Percentiles rank a stretch among this genome's conserved stretches.
Evolutionary conservation across 2,797 vertebrate species (phyloP).

Genomic region (Chelonia mydas): DNA sequence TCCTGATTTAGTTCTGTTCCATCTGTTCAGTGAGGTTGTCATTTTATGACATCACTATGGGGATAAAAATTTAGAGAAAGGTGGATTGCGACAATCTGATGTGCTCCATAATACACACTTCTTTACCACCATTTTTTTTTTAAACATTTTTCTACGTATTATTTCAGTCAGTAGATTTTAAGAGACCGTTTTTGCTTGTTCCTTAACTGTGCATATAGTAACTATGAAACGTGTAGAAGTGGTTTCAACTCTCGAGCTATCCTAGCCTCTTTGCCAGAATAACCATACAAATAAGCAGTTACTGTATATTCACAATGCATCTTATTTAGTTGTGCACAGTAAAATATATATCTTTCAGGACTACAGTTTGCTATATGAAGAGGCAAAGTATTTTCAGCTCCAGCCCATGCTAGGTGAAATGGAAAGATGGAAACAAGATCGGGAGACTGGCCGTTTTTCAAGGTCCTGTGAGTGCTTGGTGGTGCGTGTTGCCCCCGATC

Average conservation of each 20-base stretch:
- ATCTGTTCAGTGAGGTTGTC: conserved; percentile 73
- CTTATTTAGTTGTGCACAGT: conserved; percentile 29
- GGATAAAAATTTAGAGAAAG: not conserved
- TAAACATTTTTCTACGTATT: not conserved
- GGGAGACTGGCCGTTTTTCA: conserved; percentile 89
- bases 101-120: not conserved
- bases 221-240: not conserved
- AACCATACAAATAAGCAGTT: not conserved
- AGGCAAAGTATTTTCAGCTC: conserved; percentile 98
- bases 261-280: not conserved
- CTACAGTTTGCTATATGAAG: conserved; percentile 96
- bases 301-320: not conserved
- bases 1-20: conserved; percentile 66
- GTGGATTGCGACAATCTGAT: not conserved
- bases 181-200: not conserved
- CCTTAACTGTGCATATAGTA: not conserved
- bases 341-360: conserved; percentile 83
- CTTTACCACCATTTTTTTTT: too few relatives aligned
- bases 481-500: conserved; percentile 95
- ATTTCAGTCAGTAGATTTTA: not conserved
- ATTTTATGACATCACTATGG: conserved; percentile 64
- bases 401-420: conserved; percentile 96
- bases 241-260: not conserved
- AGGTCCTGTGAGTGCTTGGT: conserved; percentile 97
- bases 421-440: conserved; percentile 97